phyloP scores from a whole-genome alignment of 2,113 vertebrate genomes.

The Microcebus tavaratra region DNA sequence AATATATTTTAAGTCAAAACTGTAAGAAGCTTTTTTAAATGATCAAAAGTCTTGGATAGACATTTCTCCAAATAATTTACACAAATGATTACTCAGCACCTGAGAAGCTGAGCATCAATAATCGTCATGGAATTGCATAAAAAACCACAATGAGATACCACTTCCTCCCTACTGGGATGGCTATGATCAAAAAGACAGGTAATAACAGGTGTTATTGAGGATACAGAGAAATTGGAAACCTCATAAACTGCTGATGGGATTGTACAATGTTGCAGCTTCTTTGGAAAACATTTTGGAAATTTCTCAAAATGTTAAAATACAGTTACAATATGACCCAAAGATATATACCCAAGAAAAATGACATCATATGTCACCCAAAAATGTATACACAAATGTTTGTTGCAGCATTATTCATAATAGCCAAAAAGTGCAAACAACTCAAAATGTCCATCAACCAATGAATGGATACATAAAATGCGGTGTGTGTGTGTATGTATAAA shows the following conservation, averaged over 20 bases:
- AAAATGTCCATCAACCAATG: no score
- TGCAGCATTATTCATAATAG: neutral
- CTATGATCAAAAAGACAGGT: neutral
- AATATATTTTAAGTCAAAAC: neutral
- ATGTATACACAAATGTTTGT: neutral
- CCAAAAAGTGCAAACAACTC: no score
- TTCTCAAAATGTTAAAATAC: neutral
- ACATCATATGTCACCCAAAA: neutral
- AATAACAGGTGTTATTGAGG: neutral
- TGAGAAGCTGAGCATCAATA: neutral
- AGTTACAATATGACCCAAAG: neutral
- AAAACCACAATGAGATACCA: neutral
- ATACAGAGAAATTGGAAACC: neutral
- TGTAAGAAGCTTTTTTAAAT: neutral
- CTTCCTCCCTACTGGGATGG: neutral
- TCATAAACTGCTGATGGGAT: neutral
- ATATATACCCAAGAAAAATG: neutral
- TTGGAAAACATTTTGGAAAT: neutral
- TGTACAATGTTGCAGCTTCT: neutral
- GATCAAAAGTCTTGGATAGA: neutral
- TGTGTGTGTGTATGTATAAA: neutral
- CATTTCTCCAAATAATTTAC: neutral
- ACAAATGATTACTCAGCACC: neutral
- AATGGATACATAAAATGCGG: no score
- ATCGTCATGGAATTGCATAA: neutral